Percentiles rank a stretch among this genome's conserved stretches.
phyloP scores from a whole-genome alignment of 2,888 invertebrate genomes.

The Phengaris alcon region DNA sequence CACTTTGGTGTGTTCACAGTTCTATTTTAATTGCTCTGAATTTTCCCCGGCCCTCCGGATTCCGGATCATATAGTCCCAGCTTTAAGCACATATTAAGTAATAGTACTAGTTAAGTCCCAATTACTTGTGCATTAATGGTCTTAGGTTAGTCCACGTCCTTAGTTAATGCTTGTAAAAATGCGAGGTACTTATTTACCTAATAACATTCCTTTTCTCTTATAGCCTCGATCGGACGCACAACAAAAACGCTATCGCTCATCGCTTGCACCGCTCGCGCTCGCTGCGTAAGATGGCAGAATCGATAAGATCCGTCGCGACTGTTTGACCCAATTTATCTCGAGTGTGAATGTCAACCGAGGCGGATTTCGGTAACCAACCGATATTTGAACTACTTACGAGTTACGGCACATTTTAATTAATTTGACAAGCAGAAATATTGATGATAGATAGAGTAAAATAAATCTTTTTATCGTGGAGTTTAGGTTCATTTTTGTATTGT shows the following conservation, averaged over 20 bases:
- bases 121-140: too few species aligned
- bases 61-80: too few species aligned
- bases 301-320: constrained; percentile 64
- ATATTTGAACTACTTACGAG: background rate
- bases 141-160: too few species aligned
- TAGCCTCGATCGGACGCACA: background rate
- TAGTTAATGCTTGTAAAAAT: too few species aligned
- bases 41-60: too few species aligned
- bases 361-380: constrained; percentile 33
- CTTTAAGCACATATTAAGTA: too few species aligned
- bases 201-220: background rate
- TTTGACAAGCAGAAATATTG: background rate
- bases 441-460: background rate
- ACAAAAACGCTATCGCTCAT: background rate
- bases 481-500: background rate
- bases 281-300: constrained; percentile 62
- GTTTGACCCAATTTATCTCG: constrained; percentile 63
- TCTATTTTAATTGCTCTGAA: too few species aligned
- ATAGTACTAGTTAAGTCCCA: too few species aligned
- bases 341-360: constrained; percentile 41
- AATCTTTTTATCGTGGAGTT: background rate
- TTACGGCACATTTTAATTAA: constrained; percentile 10
- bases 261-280: constrained; percentile 3
- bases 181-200: too few species aligned
- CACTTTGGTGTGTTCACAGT: too few species aligned